Evolutionary conservation across 2,113 vertebrate genomes (phyloP), one percentile per base, ranked within the genome.

Genomic region (Urocitellus parryii): DNA sequence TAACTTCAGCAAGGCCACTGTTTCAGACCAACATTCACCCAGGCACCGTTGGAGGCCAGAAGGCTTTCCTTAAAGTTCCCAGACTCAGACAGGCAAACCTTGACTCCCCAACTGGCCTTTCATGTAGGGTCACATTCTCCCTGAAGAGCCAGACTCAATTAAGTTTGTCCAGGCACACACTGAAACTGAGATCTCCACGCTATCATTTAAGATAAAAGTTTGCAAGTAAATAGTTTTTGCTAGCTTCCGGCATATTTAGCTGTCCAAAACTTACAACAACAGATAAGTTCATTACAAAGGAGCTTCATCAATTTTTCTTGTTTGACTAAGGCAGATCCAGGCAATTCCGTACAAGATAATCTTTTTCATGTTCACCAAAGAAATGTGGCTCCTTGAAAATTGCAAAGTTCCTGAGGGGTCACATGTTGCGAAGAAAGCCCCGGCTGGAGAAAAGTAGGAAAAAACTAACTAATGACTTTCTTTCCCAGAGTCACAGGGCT

Each of bases 191-290:
- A 58, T 63, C 12, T 42, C 20, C 48, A 27, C 0, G 3, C 73
- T 84, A 14, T 68, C 77, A 83, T 88, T 79, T 72, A 83, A 90
- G 76, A 90, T 79, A 73, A 58, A 45, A 86, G n/a, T 70, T 79
- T 68, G 39, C n/a, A 29, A 4, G 34, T 18, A 67, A 79, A 84
- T 0, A 0, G 32, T 42, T 84, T 76, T 70, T 92, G 77, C 32
- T 24, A 8, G 8, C 14, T 82, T 84, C 82, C 2, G 2, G 51
- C 9, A 12, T 16, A 4, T 17, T 58, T 25, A 12, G 27, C 34
- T 91, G 29, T 48, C 70, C 82, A 63, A 65, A 56, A 29, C 42
- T 93, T 94, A 53, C 32, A 87, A 5, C 32, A 73, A 42, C 29
- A 83, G 85, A 32, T 65, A 88, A 53, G 20, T 87, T 34, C 18